Conservation (phyloP, 2,797 vertebrate genomes). For the Bovichtus diacanthus region DNA sequence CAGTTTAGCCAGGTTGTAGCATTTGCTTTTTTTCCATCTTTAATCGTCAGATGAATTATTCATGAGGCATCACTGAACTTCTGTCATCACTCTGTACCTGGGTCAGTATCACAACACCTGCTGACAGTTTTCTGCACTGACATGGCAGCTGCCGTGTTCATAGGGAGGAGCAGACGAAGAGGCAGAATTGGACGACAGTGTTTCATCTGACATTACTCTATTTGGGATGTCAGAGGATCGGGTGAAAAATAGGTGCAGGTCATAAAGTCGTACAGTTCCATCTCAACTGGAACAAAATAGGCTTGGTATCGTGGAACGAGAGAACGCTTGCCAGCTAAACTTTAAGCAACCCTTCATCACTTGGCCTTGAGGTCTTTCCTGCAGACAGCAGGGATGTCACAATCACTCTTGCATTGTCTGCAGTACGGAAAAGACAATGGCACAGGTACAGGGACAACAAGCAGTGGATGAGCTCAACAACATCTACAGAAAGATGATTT, state of each 20-base stretch:
- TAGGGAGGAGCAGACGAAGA: not conserved
- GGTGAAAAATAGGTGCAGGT: conserved; percentile 55
- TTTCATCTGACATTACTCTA: conserved; percentile 51
- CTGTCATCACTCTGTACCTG: conserved; percentile 10
- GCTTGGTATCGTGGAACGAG: conserved; percentile 22
- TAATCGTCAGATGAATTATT: conserved; percentile 33
- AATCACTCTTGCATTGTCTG: conserved; percentile 57
- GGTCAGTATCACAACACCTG: conserved; percentile 31
- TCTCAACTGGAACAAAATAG: conserved; percentile 41
- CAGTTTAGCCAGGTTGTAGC: not conserved
- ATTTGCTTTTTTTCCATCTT: not conserved
- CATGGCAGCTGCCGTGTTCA: conserved; percentile 10
- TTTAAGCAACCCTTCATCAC: conserved; percentile 61
- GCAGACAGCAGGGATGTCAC: conserved; percentile 48
- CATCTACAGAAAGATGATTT: conserved; percentile 39
- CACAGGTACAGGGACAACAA: conserved; percentile 42
- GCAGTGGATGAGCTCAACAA: conserved; percentile 25
- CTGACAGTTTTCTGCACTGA: conserved; percentile 25
- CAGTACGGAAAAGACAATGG: conserved; percentile 54
- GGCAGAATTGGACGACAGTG: conserved; percentile 20
- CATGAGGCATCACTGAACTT: conserved; percentile 18
- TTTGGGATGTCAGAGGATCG: conserved; percentile 47
- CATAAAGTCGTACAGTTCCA: conserved; percentile 45
- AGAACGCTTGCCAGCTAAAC: conserved; percentile 49
- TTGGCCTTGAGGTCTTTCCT: conserved; percentile 57